A percentile compares a stretch with the other conserved stretches of the same genome.
These are phyloP conservation scores for Craterocephalus amniculus DNA, from an alignment of 2,797 vertebrate species.

Conservation along the genomic window DNA sequence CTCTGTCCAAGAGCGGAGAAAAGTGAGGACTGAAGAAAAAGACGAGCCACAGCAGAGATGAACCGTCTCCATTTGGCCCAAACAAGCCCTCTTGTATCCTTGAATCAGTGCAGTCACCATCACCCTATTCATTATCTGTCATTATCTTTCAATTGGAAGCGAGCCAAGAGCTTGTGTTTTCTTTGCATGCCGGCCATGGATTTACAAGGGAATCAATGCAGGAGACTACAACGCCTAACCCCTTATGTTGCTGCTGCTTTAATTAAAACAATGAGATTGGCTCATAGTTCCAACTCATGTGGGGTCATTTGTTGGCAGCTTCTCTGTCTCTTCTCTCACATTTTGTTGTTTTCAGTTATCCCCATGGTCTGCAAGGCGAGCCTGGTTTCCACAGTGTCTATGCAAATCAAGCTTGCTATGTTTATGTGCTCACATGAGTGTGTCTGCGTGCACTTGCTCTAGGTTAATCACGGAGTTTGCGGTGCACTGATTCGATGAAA, in stretches of 20 bases:
- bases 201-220: constrained; percentile 68
- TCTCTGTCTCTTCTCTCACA: constrained; percentile 67
- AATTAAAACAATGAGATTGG: constrained; percentile 76
- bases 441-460: constrained; percentile 47
- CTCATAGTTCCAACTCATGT: constrained; percentile 51
- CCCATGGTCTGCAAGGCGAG: constrained; percentile 38
- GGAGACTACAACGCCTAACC: constrained; percentile 54
- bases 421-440: constrained; percentile 35
- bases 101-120: constrained; percentile 63
- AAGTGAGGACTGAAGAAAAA: constrained; percentile 41
- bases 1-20: constrained; percentile 31
- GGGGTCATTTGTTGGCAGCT: constrained; percentile 54
- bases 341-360: constrained; percentile 45
- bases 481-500: constrained; percentile 54
- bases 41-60: constrained; percentile 62
- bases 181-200: constrained; percentile 64
- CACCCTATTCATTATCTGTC: constrained; percentile 78
- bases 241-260: constrained; percentile 64
- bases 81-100: constrained; percentile 68
- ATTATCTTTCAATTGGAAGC: constrained; percentile 74
- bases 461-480: constrained; percentile 76
- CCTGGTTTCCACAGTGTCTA: constrained; percentile 47
- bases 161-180: constrained; percentile 66
- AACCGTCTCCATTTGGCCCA: constrained; percentile 70
- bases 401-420: constrained; percentile 63